Evolutionary conservation across 2,797 vertebrate genomes (phyloP).

Genomic region (Pseudochaenichthys georgianus): DNA sequence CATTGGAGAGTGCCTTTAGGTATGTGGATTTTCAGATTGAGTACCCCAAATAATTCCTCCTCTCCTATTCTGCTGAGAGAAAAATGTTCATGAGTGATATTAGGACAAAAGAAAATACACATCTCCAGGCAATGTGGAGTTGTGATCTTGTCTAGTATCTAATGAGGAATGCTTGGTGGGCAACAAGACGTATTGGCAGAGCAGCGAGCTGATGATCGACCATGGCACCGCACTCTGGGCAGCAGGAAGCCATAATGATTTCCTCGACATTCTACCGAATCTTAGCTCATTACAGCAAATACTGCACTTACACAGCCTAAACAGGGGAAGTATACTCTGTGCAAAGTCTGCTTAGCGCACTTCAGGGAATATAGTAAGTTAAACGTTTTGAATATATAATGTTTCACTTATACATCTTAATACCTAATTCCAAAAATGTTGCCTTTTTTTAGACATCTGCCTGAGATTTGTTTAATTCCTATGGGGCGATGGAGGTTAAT

Average conservation of each 20-base stretch:
- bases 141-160: conserved; percentile 22
- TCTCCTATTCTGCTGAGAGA: conserved; percentile 59
- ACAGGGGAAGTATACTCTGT: conserved; percentile 18
- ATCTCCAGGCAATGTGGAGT: conserved; percentile 21
- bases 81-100: conserved; percentile 60
- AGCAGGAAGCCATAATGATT: conserved; percentile 59
- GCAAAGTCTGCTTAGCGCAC: not conserved
- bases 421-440: too few species aligned
- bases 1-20: conserved; percentile 18
- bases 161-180: conserved; percentile 67
- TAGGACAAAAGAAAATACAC: conserved; percentile 31
- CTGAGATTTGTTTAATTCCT: conserved; percentile 3
- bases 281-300: conserved; percentile 45
- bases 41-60: conserved; percentile 52
- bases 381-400: not conserved
- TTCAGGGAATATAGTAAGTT: not conserved
- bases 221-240: conserved; percentile 51
- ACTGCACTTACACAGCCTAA: conserved; percentile 18
- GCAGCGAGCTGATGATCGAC: conserved; percentile 47
- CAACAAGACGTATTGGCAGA: conserved; percentile 41
- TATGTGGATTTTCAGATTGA: conserved; percentile 35
- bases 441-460: not conserved
- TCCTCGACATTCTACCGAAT: conserved; percentile 53
- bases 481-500: not conserved
- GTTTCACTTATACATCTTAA: not conserved